Conservation (phyloP, 1,140 invertebrate genomes). For the Tetragnatha versicolor region DNA sequence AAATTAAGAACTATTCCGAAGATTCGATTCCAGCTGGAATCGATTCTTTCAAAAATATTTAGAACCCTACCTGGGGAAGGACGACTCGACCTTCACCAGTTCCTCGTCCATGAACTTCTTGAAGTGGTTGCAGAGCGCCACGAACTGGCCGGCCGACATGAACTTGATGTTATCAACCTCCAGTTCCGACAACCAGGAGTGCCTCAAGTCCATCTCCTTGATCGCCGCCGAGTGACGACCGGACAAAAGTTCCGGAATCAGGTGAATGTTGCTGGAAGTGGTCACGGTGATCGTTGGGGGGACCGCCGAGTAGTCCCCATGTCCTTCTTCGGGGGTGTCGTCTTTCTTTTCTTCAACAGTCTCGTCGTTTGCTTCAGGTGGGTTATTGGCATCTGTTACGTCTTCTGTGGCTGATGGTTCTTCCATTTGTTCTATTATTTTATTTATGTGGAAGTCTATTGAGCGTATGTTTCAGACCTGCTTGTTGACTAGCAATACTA, state of each 20-base stretch:
- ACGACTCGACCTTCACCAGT: not conserved
- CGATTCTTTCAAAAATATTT: too few relatives aligned
- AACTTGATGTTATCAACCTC: not conserved
- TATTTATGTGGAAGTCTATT: too few relatives aligned
- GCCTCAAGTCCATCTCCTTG: not conserved
- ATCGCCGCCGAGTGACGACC: not conserved
- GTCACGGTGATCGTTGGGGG: not conserved
- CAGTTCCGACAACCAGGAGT: slow-evolving; percentile 14
- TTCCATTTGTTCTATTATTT: too few relatives aligned
- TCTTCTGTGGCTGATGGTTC: too few relatives aligned
- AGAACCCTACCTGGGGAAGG: too few relatives aligned
- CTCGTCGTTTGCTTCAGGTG: not conserved
- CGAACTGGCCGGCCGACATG: slow-evolving; percentile 11
- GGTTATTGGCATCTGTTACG: not conserved
- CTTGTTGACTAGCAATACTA: too few relatives aligned
- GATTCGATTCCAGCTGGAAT: too few relatives aligned
- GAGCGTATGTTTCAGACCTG: too few relatives aligned
- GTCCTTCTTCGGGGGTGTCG: not conserved
- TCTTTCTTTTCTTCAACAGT: not conserved
- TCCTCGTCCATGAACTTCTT: not conserved
- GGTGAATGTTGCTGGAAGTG: not conserved
- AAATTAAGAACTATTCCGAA: too few relatives aligned
- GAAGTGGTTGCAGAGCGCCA: slow-evolving; percentile 20
- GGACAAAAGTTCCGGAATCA: not conserved
- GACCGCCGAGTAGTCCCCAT: not conserved